Percentiles rank a stretch among this genome's conserved stretches.
Conservation (phyloP, 1,140 invertebrate species). For the Copidosoma floridanum region DNA sequence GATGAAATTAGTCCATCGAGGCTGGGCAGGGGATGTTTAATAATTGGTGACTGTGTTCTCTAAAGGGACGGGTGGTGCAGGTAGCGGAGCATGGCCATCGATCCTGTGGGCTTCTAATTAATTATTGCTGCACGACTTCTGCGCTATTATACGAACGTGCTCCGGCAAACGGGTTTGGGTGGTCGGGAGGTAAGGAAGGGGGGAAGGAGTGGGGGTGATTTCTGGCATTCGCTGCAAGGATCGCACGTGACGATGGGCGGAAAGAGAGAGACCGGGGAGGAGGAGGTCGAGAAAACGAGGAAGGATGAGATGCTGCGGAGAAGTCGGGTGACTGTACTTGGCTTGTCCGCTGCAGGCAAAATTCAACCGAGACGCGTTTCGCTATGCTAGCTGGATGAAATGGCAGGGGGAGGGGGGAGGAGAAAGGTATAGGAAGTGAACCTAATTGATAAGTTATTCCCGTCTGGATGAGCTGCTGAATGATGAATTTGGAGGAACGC, state of each 20-base stretch:
- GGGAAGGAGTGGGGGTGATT: slow-evolving; percentile 16
- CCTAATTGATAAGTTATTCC: slow-evolving; percentile 25
- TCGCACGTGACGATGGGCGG: neutral
- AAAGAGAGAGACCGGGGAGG: neutral
- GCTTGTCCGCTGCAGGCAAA: neutral
- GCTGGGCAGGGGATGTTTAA: slow-evolving; percentile 41
- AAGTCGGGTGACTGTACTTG: neutral
- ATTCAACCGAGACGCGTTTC: slow-evolving; percentile 18
- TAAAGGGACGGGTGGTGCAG: too few relatives aligned
- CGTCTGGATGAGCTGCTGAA: slow-evolving; percentile 13
- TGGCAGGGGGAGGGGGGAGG: neutral
- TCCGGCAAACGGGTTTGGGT: too few relatives aligned
- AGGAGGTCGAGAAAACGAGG: neutral
- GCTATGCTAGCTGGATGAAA: neutral
- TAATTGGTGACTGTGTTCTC: slow-evolving; percentile 40
- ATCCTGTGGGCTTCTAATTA: slow-evolving; percentile 43
- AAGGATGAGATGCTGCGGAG: neutral
- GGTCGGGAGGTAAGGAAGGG: neutral
- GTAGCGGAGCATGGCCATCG: slow-evolving; percentile 38
- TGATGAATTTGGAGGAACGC: slow-evolving; percentile 16
- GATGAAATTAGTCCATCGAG: slow-evolving; percentile 37
- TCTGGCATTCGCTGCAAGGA: slow-evolving; percentile 16
- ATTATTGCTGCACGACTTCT: slow-evolving; percentile 31
- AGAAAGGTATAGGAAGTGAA: slow-evolving; percentile 3
- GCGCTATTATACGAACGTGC: neutral